These are phyloP conservation scores for Idaea biselata DNA, from an alignment of 2,888 invertebrate species.

Conservation along the genomic window DNA sequence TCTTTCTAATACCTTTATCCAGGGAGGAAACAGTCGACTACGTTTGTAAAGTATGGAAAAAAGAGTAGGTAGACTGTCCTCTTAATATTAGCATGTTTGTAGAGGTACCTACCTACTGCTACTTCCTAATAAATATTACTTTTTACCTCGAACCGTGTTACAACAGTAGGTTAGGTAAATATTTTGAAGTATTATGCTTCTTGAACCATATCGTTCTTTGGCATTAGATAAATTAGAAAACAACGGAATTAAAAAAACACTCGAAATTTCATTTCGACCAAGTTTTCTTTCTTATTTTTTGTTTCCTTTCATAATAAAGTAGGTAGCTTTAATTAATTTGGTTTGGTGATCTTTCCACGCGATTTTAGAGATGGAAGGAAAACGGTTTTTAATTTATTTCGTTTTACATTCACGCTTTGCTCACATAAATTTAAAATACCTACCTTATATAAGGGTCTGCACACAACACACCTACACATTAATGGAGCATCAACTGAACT, in stretches of 20 bases:
- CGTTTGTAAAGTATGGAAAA: no score
- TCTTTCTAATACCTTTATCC: no score
- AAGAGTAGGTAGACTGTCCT: no score
- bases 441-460: no score
- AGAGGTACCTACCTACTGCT: no score
- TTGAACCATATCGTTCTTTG: neutral
- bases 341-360: neutral
- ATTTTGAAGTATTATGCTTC: neutral
- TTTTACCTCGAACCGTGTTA: neutral
- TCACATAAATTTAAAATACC: neutral
- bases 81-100: no score
- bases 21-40: no score
- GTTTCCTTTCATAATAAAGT: neutral
- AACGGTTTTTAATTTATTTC: neutral
- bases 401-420: neutral
- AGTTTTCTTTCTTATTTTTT: neutral
- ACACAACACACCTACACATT: no score
- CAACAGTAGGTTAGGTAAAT: neutral
- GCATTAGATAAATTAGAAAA: conserved; percentile 1
- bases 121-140: no score
- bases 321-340: neutral
- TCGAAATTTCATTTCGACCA: neutral
- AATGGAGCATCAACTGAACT: no score
- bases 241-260: neutral
- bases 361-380: neutral